Percentiles rank a stretch among this genome's conserved stretches.
Evolutionary conservation across 2,888 invertebrate species (phyloP).

Genomic region (Macrosoma leucophasiata): DNA sequence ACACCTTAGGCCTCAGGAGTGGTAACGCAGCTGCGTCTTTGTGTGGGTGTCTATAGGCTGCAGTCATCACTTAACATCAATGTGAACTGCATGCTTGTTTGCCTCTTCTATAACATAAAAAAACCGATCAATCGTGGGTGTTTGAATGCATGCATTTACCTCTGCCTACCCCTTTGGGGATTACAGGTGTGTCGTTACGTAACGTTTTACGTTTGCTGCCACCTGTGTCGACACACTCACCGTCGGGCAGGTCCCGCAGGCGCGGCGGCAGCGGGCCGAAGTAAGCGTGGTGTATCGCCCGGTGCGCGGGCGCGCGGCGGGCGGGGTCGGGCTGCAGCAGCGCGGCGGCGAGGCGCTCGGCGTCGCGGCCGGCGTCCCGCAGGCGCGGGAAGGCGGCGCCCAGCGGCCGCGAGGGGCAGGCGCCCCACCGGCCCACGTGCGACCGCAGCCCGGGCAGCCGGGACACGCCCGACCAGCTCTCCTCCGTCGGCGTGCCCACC

Average conservation of each 20-base stretch:
- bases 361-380: conserved; percentile 89
- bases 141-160: too few species aligned
- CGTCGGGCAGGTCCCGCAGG: conserved; percentile 93
- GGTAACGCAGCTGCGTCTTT: too few species aligned
- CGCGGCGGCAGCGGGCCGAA: conserved; percentile 93
- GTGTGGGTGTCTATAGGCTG: too few species aligned
- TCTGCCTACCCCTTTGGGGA: too few species aligned
- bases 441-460: conserved; percentile 90
- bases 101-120: too few species aligned
- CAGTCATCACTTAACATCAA: too few species aligned
- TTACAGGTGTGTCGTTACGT: too few species aligned
- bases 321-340: conserved; percentile 92
- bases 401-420: conserved; percentile 84
- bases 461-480: conserved; percentile 94
- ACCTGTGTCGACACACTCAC: too few species aligned
- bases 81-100: too few species aligned
- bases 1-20: too few species aligned
- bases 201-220: too few species aligned
- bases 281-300: conserved; percentile 92
- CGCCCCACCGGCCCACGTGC: conserved; percentile 76
- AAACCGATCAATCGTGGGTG: too few species aligned
- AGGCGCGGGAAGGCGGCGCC: conserved; percentile 92
- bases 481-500: conserved; percentile 95
- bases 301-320: conserved; percentile 89
- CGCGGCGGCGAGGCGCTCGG: conserved; percentile 90